These are phyloP conservation scores for Ommatoiulus sabulosus DNA, from an alignment of 2,888 invertebrate species.

Conservation along the genomic window DNA sequence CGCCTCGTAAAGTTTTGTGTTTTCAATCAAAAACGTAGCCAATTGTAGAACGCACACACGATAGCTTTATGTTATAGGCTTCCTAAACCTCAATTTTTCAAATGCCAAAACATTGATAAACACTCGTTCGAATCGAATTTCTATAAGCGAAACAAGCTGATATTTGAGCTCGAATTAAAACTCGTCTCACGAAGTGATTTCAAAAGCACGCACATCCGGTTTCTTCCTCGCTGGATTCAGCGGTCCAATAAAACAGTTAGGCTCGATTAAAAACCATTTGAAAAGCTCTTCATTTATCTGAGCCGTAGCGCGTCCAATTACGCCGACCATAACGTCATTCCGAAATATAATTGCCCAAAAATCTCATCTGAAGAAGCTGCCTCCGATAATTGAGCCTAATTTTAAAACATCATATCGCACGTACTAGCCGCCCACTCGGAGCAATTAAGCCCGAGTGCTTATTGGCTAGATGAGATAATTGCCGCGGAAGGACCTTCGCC, in stretches of 20 bases:
- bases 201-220: too few relatives aligned
- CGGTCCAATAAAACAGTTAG: background rate
- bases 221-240: too few relatives aligned
- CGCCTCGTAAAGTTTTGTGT: too few relatives aligned
- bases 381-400: constrained; percentile 8
- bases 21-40: too few relatives aligned
- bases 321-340: constrained; percentile 13
- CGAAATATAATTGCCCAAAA: constrained; percentile 9
- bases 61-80: too few relatives aligned
- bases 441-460: background rate
- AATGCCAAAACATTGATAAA: too few relatives aligned
- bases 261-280: background rate
- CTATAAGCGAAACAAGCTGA: too few relatives aligned
- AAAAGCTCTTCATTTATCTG: constrained; percentile 17
- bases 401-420: constrained; percentile 39
- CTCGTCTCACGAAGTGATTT: too few relatives aligned
- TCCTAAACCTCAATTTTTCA: too few relatives aligned
- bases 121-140: too few relatives aligned
- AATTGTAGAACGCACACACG: too few relatives aligned
- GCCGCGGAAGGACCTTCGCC: background rate
- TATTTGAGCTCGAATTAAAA: too few relatives aligned
- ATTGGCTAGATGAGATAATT: background rate
- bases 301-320: background rate
- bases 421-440: constrained; percentile 2
- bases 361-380: constrained; percentile 9